phyloP scores from a whole-genome alignment of 2,113 vertebrate species.

The Rhynchomys soricoides region DNA sequence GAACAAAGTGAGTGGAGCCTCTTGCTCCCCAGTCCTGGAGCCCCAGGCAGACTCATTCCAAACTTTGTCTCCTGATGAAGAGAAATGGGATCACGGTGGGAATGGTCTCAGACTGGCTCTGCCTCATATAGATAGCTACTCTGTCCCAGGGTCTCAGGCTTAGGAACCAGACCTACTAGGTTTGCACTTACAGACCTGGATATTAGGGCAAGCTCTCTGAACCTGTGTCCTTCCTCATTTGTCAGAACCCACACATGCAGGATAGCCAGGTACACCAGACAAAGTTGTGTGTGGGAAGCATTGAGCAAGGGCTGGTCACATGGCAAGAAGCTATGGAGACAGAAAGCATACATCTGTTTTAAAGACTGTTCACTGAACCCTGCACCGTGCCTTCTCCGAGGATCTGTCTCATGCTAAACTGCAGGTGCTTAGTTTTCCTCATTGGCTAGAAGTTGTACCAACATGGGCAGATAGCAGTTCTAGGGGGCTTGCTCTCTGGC shows the following conservation, averaged over 20 bases:
- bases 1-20: slow-evolving; percentile 89
- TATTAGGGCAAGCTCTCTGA: background rate
- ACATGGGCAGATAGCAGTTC: background rate
- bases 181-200: background rate
- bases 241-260: background rate
- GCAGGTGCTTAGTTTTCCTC: background rate
- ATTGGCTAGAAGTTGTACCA: background rate
- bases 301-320: background rate
- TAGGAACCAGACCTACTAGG: background rate
- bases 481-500: background rate
- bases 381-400: background rate
- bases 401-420: background rate
- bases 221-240: background rate
- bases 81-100: accelerated
- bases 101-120: background rate
- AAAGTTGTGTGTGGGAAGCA: accelerated
- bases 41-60: accelerated
- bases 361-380: background rate
- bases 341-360: accelerated
- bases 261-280: background rate
- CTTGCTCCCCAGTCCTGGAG: accelerated
- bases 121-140: background rate
- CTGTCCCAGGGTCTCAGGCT: background rate
- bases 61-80: background rate
- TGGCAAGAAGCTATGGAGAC: accelerated